These are phyloP conservation scores for Typhlichthys subterraneus DNA, from an alignment of 2,797 vertebrate genomes.

Conservation along the genomic window DNA sequence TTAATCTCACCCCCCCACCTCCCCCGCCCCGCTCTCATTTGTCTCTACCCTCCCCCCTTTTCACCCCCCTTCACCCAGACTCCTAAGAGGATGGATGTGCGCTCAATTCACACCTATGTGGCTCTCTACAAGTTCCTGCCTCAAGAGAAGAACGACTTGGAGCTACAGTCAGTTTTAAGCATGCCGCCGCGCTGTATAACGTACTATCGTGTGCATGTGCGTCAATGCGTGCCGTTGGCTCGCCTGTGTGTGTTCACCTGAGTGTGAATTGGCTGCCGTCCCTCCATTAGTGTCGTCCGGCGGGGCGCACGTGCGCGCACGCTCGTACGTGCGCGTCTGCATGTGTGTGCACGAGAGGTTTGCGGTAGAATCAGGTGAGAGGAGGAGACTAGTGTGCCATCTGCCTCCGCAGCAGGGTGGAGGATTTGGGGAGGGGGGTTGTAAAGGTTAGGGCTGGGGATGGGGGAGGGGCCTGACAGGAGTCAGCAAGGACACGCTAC, in stretches of 20 bases:
- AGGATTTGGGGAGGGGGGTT: slow-evolving; percentile 34
- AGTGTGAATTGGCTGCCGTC: too few relatives aligned
- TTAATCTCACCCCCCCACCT: too few relatives aligned
- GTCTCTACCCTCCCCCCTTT: not conserved
- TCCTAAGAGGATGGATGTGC: slow-evolving; percentile 76
- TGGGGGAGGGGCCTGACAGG: slow-evolving; percentile 12
- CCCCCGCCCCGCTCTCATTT: too few relatives aligned
- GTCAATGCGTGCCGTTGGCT: not conserved
- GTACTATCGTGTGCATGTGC: slow-evolving; percentile 1
- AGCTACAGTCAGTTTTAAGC: slow-evolving; percentile 83
- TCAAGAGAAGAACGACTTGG: slow-evolving; percentile 89
- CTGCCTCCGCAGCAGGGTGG: slow-evolving; percentile 57
- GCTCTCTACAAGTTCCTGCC: slow-evolving; percentile 92
- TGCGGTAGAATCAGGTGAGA: not conserved
- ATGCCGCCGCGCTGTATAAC: slow-evolving; percentile 6
- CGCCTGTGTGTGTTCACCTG: too few relatives aligned
- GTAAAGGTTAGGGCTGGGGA: slow-evolving; percentile 22
- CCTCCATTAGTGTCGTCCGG: too few relatives aligned
- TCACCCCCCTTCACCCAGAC: slow-evolving; percentile 47
- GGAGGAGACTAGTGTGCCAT: slow-evolving; percentile 51
- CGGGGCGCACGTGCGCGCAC: too few relatives aligned
- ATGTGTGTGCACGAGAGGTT: not conserved
- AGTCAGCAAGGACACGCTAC: slow-evolving; percentile 43
- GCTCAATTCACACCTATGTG: slow-evolving; percentile 88
- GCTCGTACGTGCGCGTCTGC: not conserved